Evolutionary conservation across 2,888 invertebrate genomes (phyloP), one percentile per base, ranked within the genome.

Genomic region (Orthosia cruda): DNA sequence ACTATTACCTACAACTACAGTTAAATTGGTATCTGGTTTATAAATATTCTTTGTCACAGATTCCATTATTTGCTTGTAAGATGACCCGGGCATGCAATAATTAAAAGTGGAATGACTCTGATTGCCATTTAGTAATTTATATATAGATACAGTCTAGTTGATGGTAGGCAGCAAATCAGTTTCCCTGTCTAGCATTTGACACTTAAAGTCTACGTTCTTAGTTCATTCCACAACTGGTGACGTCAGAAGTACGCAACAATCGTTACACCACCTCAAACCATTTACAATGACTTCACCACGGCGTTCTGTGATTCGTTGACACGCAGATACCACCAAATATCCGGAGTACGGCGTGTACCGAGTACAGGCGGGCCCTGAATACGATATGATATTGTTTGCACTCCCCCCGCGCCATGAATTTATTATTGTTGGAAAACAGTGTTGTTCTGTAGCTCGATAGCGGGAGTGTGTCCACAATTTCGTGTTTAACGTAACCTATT

Each of bases 351-450:
- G 26, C 1, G 26, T 3, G 26, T 26, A 26, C 26, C 26, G 26
- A 26, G 75, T 26, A 61, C 57, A n/a, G 58, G 15, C 62, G 52
- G 26, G 74, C 69, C 55, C 55, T 83, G 81, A 82, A 82, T 84
- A 84, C 84, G 76, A 71, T 72, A 84, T 84, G 70, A 84, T 80
- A 84, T 75, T 84, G 84, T 81, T 80, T 64, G 26, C 84, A 59
- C 40, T 23, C 57, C 40, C 58, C 32, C 66, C 55, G 59, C 59
- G 40, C 65, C 58, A 71, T 85, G 83, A 84, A 84, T 85, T 84
- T 85, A 82, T 84, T 82, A 84, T 82, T 85, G 85, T 85, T 79
- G 71, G 65, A 40, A 74, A 81, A 84, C 85, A 71, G 71, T 79
- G 78, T 81, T 81, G 82, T 85, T 67, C 57, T 40, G 68, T 66